Evolutionary conservation across 64 coral and sea anemone species (phyloP), one percentile per base, ranked within the genome.

Genomic region (Anthopleura sola): DNA sequence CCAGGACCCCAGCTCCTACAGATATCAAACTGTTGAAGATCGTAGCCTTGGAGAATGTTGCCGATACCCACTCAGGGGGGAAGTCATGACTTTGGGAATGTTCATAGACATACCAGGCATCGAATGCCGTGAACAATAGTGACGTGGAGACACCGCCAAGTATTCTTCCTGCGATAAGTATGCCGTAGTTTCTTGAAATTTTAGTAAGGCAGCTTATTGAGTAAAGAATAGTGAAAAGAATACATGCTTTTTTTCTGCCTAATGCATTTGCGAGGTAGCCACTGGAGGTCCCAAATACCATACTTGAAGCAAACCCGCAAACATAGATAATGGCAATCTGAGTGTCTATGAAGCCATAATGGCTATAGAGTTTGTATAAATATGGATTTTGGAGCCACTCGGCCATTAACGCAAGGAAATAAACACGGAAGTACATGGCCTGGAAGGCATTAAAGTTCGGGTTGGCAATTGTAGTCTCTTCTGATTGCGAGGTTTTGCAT

Each of bases 301-400:
- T 86, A 36, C 96, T 98, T 29, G 96, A 98, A 0, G 93, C 90
- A 87, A 98, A 98, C 37, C 96, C 96, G 20, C 96, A 98, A 19
- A 98, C 92, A 75, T 98, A 98, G 29, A 98, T 98, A 2, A 98
- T 80, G 0, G 96, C 96, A 62, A 98, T 98, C 37, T 98, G 96
- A 0, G 96, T 98, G 36, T 98, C 95, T 46, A 98, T 98, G 55
- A 94, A 98, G 31, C 92, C 96, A 26, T 98, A 98, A 75, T 98
- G 96, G 49, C 92, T 94, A 78, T 98, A 98, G 0, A 98, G 87
- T 75, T 94, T 88, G 49, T 98, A 98, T 1, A 98, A 62, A 46
- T 98, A 98, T 0, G 96, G 96, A 37, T 92, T 90, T 60, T 98
- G 96, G 0, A 98, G 89, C 96, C 96, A 98, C 36, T 98, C 96